A percentile compares a stretch with the other conserved stretches of the same genome.
Conservation (phyloP, 2,797 vertebrate species). For the Pogonophryne albipinna region DNA sequence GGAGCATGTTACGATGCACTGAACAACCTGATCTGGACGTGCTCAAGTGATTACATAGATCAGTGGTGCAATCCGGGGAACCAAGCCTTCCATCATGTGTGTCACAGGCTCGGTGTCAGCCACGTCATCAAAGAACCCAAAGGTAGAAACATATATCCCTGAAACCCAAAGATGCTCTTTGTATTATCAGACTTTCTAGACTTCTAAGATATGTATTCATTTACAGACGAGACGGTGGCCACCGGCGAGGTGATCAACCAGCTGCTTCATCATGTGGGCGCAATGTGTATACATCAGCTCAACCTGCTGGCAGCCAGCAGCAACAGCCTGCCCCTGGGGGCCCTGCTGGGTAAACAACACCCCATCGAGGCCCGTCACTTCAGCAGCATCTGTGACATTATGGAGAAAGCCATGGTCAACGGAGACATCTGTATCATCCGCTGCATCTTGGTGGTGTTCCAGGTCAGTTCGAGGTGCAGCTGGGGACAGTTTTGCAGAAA, state of each 20-base stretch:
- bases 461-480: constrained; percentile 83
- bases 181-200: constrained; percentile 1
- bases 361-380: constrained; percentile 96
- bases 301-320: constrained; percentile 95
- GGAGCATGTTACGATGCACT: constrained; percentile 96
- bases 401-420: constrained; percentile 99
- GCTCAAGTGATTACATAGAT: constrained; percentile 98
- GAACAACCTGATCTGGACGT: constrained; percentile 99
- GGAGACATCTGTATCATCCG: constrained; percentile 96
- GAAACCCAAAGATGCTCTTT: constrained; percentile 6
- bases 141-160: constrained; percentile 81
- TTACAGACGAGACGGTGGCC: constrained; percentile 91
- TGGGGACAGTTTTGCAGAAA: not conserved
- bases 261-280: constrained; percentile 97
- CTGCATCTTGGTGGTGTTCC: constrained; percentile 97
- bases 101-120: constrained; percentile 95
- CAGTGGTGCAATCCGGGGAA: constrained; percentile 99
- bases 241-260: constrained; percentile 98
- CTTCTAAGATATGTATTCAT: constrained; percentile 11
- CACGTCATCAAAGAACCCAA: constrained; percentile 94
- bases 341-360: constrained; percentile 94
- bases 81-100: constrained; percentile 98
- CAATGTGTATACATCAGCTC: constrained; percentile 99
- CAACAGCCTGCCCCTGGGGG: constrained; percentile 90
- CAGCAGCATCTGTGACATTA: constrained; percentile 98